These are phyloP conservation scores for Acanthosepion lycidas DNA, from an alignment of 2,888 invertebrate species.

Conservation along the genomic window DNA sequence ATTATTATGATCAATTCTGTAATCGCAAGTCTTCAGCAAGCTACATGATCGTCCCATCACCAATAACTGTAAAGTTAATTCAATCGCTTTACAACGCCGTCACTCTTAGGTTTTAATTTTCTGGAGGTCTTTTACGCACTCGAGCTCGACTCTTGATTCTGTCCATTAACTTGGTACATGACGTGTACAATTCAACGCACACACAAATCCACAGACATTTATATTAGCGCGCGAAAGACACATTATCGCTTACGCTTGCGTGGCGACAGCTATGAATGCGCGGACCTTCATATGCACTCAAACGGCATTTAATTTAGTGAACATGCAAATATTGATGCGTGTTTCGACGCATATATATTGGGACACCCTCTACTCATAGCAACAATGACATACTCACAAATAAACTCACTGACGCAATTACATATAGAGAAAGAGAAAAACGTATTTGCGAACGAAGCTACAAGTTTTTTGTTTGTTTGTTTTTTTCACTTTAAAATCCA, in stretches of 20 bases:
- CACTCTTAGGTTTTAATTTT: not conserved
- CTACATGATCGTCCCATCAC: not conserved
- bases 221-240: not conserved
- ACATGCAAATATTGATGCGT: not conserved
- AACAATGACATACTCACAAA: not conserved
- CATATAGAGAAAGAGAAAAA: not conserved
- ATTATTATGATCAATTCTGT: not conserved
- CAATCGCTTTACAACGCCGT: not conserved
- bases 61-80: constrained; percentile 16
- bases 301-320: not conserved
- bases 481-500: not conserved
- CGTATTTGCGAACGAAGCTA: not conserved
- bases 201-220: not conserved
- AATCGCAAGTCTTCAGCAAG: not conserved
- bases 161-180: not conserved
- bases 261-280: not conserved
- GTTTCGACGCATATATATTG: not conserved
- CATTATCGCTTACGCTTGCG: not conserved
- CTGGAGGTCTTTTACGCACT: not conserved
- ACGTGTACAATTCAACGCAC: not conserved
- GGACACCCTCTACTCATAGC: not conserved
- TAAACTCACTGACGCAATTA: not conserved
- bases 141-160: not conserved
- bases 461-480: not conserved
- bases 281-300: not conserved